Conservation (phyloP, 2,113 vertebrate species). For the Leuciscus idus region DNA sequence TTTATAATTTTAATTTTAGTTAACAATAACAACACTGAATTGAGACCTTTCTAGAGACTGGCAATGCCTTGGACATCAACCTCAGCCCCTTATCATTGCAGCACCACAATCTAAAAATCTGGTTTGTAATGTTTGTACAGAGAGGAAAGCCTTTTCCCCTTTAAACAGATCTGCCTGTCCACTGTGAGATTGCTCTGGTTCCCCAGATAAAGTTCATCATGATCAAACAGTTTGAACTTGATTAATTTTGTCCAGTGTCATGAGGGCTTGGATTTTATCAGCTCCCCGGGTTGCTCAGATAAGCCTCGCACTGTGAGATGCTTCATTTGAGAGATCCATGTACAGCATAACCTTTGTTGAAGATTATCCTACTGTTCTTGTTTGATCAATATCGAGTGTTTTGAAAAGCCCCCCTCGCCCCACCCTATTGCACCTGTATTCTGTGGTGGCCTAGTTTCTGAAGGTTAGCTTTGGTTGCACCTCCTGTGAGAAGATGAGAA, state of each 20-base stretch:
- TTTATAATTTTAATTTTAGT: background rate
- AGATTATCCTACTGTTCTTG: slow-evolving; percentile 14
- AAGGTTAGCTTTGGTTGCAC: slow-evolving; percentile 2
- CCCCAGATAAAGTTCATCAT: slow-evolving; percentile 10
- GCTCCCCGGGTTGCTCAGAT: slow-evolving; percentile 18
- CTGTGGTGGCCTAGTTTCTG: slow-evolving; percentile 26
- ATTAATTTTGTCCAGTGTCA: slow-evolving; percentile 36
- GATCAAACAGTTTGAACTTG: slow-evolving; percentile 35
- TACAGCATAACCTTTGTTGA: slow-evolving; percentile 38
- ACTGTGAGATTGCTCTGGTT: background rate
- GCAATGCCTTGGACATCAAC: background rate
- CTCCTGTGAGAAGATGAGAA: slow-evolving; percentile 25
- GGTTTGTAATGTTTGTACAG: background rate
- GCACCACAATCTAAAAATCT: background rate
- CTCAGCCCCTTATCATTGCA: background rate
- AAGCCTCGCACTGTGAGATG: slow-evolving; percentile 27
- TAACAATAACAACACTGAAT: background rate
- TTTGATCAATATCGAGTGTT: slow-evolving; percentile 20
- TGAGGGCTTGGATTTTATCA: slow-evolving; percentile 14
- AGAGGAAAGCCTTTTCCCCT: background rate
- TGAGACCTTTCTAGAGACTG: background rate
- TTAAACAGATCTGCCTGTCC: background rate
- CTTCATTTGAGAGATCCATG: slow-evolving; percentile 11
- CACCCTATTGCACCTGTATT: slow-evolving; percentile 9
- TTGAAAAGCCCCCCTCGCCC: slow-evolving; percentile 17